Base-by-base conservation (phyloP, 2,888 invertebrate genomes). In the Leptopilina myrica region DNA sequence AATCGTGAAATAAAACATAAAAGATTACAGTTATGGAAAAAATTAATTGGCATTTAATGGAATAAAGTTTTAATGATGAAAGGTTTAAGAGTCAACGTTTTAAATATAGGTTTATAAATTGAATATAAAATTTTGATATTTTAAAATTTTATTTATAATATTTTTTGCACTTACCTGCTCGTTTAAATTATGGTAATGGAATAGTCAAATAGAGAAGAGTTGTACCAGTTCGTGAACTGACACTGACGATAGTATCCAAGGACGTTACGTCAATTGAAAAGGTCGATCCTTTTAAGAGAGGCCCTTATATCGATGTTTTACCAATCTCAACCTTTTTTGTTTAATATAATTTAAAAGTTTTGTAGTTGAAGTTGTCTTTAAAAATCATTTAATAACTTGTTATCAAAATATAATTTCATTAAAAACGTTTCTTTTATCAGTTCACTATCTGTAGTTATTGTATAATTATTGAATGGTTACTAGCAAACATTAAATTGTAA, bases 281-380 rank as follows among this genome's bases (percentile, higher is more conserved):
- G 90, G 88, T 91, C 89, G 89, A 89, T 90, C 88, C 86, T 90
- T 91, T 91, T 89, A 90, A 90, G 82, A 90, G 82, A 85, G 87
- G 86, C 87, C 88, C 88, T 89, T 53, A 46, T 89, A 85, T 85
- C 86, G 85, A 85, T 87, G 87, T 89, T 90, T 90, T 89, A 86
- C 86, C 88, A 88, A 90, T 90, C 89, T 89, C 87, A 88, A 87
- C 87, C 88, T 84, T 88, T 89, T 87, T 88, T 88, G 83, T 85
- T 78, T 80, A 82, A 80, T 81, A 81, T 84, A 84, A 86, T 85
- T 85, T 49, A 49, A 49, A 49, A 85, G 81, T 83, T 53, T 14
- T 26, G 26, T 14, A 26, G 20, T 49, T 26, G 6, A 8, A 53
- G 6, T 20, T 26, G 14, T 69, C 26, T 7, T 40, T 64, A 14